Percentiles rank a stretch among this genome's conserved stretches.
These are phyloP conservation scores for Phrynocephalus forsythii DNA, from an alignment of 2,797 vertebrate species.

Conservation along the genomic window DNA sequence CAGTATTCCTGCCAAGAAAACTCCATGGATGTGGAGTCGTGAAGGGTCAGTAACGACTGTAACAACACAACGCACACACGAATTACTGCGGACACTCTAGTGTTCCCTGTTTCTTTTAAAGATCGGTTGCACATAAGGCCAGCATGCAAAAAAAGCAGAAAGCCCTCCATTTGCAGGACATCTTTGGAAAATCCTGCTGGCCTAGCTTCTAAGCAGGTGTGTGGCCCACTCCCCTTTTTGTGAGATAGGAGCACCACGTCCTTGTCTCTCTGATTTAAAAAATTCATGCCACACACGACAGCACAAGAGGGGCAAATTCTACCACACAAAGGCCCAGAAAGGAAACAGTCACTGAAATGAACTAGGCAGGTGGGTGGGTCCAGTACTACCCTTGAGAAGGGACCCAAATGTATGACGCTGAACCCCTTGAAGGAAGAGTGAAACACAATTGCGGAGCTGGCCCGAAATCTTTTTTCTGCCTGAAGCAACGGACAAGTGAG, in stretches of 20 bases:
- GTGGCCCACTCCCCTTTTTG: background rate
- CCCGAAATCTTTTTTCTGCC: background rate
- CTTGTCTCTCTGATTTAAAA: background rate
- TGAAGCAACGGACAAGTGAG: background rate
- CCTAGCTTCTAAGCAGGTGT: background rate
- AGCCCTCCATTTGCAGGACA: background rate
- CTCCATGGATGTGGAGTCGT: no score
- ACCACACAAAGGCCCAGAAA: background rate
- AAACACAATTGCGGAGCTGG: background rate
- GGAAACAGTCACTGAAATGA: background rate
- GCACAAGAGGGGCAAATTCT: background rate
- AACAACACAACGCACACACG: no score
- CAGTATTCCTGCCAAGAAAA: no score
- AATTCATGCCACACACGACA: no score
- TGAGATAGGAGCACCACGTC: background rate
- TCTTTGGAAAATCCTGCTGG: background rate
- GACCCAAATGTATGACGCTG: no score
- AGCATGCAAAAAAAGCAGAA: background rate
- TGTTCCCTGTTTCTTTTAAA: constrained; percentile 18
- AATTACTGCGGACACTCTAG: constrained; percentile 2
- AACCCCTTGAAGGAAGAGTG: background rate
- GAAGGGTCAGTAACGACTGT: no score
- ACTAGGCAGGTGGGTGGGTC: no score
- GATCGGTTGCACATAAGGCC: background rate
- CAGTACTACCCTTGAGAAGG: background rate